These are phyloP conservation scores for Pantherophis alleghaniensis DNA, from an alignment of 2,797 vertebrate genomes.

Conservation along the genomic window DNA sequence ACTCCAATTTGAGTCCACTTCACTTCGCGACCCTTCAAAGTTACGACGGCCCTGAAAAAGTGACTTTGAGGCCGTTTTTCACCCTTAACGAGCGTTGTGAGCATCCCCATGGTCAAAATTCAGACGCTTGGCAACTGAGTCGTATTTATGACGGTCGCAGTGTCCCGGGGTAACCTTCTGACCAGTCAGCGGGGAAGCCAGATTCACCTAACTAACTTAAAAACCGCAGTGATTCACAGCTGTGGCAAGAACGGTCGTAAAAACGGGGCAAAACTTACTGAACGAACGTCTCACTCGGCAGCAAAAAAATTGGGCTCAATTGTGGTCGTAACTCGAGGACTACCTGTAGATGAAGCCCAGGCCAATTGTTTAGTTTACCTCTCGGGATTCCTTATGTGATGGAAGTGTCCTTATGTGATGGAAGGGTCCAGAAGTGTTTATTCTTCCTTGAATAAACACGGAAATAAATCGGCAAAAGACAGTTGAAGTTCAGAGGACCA, in stretches of 20 bases:
- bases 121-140: not conserved
- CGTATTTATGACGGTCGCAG: not conserved
- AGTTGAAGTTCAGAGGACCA: not conserved
- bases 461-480: not conserved
- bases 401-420: not conserved
- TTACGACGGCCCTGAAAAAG: not conserved
- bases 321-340: accelerated
- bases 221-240: no score
- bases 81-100: not conserved
- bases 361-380: not conserved
- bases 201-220: not conserved
- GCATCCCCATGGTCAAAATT: no score
- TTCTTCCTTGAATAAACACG: not conserved
- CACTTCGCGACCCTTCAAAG: not conserved
- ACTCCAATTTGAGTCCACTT: not conserved
- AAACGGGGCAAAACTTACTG: not conserved
- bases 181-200: no score
- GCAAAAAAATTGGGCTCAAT: no score
- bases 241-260: not conserved
- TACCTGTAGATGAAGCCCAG: not conserved
- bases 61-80: accelerated
- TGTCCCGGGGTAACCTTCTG: not conserved
- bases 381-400: not conserved
- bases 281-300: not conserved
- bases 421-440: not conserved